Conservation (phyloP, 2,797 vertebrate species). For the Sebastes oblongus region DNA sequence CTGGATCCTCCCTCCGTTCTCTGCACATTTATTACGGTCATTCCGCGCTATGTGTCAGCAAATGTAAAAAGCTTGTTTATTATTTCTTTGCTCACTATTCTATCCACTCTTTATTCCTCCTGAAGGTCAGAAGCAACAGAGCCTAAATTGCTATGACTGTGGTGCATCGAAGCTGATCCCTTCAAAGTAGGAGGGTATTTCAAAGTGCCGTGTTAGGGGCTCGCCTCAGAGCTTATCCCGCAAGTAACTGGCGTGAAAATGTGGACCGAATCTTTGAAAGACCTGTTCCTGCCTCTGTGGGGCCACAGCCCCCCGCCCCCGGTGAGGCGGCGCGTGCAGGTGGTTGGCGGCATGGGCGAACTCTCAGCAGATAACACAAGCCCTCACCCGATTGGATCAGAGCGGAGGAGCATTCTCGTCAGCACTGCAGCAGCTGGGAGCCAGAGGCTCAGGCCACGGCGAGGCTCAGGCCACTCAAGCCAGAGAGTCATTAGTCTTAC, state of each 20-base stretch:
- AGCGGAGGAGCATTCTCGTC: constrained; percentile 22
- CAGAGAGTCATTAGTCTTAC: constrained; percentile 69
- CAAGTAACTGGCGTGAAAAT: constrained; percentile 41
- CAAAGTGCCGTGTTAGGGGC: constrained; percentile 45
- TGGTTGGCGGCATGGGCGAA: constrained; percentile 7
- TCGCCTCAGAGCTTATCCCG: constrained; percentile 43
- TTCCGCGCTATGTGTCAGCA: neutral
- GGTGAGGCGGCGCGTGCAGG: constrained; percentile 18
- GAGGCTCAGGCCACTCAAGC: constrained; percentile 48
- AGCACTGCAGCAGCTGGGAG: constrained; percentile 31
- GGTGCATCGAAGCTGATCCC: constrained; percentile 41
- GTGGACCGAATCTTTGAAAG: constrained; percentile 31
- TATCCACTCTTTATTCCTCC: neutral
- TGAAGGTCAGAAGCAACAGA: constrained; percentile 58
- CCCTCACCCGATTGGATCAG: constrained; percentile 55
- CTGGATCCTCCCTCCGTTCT: neutral
- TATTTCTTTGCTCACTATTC: constrained; percentile 16
- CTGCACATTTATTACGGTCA: neutral
- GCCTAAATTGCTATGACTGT: constrained; percentile 37
- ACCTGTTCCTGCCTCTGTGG: constrained; percentile 7
- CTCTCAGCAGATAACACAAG: constrained; percentile 42
- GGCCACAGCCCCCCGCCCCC: neutral
- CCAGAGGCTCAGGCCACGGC: neutral
- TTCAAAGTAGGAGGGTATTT: constrained; percentile 48
- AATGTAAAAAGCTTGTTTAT: constrained; percentile 28